phyloP scores from a whole-genome alignment of 1,140 invertebrate genomes.

The Leptinotarsa lineolata region DNA sequence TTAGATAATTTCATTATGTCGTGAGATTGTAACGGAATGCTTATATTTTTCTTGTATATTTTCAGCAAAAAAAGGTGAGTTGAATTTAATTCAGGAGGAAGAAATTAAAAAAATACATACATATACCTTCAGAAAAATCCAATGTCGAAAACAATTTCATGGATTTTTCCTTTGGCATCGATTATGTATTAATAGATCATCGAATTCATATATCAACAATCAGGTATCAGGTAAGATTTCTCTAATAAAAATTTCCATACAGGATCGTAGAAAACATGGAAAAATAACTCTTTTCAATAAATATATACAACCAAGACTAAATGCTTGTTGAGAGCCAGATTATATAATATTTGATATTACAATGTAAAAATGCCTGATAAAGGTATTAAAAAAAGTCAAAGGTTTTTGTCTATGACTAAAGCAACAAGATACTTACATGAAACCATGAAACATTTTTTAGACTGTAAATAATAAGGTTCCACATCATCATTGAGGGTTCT shows the following conservation, averaged over 20 bases:
- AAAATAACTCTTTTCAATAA: not conserved
- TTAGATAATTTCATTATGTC: not conserved
- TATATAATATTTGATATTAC: not conserved
- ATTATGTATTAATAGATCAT: constrained; percentile 11
- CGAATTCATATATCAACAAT: not conserved
- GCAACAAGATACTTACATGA: not conserved
- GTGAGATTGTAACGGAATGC: no score
- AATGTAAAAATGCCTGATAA: not conserved
- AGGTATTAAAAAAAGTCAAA: not conserved
- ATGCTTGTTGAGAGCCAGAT: no score
- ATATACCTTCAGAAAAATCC: not conserved
- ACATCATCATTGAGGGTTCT: not conserved
- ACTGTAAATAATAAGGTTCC: no score
- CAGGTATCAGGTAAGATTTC: not conserved
- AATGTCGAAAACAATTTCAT: not conserved
- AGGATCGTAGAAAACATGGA: not conserved
- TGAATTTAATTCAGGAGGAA: not conserved
- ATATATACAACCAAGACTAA: not conserved
- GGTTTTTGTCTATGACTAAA: not conserved
- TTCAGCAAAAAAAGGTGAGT: constrained; percentile 1
- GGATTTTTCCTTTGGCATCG: constrained; percentile 9
- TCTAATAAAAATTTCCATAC: not conserved
- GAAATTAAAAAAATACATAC: not conserved
- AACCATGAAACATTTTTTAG: no score
- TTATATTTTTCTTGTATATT: not conserved